Conservation (phyloP, 2,797 vertebrate genomes). For the Labeo calbasu region DNA sequence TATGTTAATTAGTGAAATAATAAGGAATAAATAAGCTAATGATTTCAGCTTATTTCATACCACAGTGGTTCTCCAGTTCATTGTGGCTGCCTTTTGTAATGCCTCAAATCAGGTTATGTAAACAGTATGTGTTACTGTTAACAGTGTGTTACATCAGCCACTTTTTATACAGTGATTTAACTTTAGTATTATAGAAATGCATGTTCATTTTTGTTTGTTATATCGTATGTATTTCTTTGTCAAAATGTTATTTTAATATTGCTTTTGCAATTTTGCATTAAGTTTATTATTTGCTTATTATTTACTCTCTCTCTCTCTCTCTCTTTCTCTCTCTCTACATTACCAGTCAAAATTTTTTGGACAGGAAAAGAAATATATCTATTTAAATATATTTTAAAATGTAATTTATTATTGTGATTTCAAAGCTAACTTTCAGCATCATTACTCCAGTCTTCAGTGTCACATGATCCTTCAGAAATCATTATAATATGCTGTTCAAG, state of each 20-base stretch:
- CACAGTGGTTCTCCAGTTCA: not conserved
- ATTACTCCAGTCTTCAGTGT: too few relatives aligned
- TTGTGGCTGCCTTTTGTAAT: not conserved
- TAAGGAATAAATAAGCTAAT: not conserved
- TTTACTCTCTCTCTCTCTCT: not conserved
- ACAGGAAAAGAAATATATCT: too few relatives aligned
- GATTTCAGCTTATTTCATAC: not conserved
- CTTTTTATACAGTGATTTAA: constrained; percentile 14
- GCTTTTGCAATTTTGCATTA: not conserved
- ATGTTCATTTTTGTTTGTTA: constrained; percentile 10
- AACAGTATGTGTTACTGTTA: constrained; percentile 11
- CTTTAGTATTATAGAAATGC: constrained; percentile 1
- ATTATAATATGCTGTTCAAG: too few relatives aligned
- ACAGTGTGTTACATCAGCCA: constrained; percentile 3
- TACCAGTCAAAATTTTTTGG: too few relatives aligned
- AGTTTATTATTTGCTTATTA: not conserved
- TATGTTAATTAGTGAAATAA: not conserved
- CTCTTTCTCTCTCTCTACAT: not conserved
- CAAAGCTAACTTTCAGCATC: too few relatives aligned
- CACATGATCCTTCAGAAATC: too few relatives aligned
- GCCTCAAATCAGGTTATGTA: not conserved
- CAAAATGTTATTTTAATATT: constrained; percentile 7
- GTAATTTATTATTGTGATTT: too few relatives aligned
- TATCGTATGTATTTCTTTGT: not conserved
- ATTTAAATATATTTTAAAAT: too few relatives aligned